Evolutionary conservation across 2,113 vertebrate species (phyloP), one percentile per base, ranked within the genome.

Genomic region (Rhinopomastus cyanomelas): DNA sequence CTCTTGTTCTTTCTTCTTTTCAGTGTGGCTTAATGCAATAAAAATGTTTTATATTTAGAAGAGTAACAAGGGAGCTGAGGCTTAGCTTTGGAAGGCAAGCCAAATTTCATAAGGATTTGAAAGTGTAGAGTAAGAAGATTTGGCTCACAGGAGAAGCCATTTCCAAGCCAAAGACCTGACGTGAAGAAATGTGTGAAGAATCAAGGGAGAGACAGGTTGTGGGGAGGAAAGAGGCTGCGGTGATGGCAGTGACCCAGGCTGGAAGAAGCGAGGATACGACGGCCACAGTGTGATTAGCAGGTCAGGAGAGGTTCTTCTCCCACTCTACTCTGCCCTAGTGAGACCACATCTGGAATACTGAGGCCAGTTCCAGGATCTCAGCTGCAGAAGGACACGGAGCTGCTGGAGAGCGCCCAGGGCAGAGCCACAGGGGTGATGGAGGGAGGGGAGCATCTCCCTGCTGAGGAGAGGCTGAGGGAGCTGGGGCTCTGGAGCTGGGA

Each of bases 31-130:
- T 95, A 95, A 94, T 91, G 90, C 61, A 96, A 93, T 94, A 88
- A 94, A 95, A 95, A 73, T 80, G 84, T 73, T 95, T 95, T 93
- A 90, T 93, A 94, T 95, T 96, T 96, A 92, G 94, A 94, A 76
- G 93, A 81, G 92, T 95, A 96, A 94, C 93, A 79, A 85, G 95
- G 94, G 94, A 96, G 86, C 90, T 92, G 90, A 93, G 94, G 93
- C 92, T 96, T 95, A 96, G 88, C 85, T 85, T 91, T 89, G 88
- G 88, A 94, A 94, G 68, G 77, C 52, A 34, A 91, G 92, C 90
- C 91, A 79, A 92, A 94, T 89, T 95, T 95, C 88, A 51, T 71
- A 87, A 94, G 89, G 95, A 85, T 94, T 95, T 96, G 85, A 74
- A 96, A 94, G 81, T 36, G 82, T 46, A 94, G 90, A 92, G 60